Evolutionary conservation across 2,888 invertebrate species (phyloP).

Genomic region (Pyrgus malvae): DNA sequence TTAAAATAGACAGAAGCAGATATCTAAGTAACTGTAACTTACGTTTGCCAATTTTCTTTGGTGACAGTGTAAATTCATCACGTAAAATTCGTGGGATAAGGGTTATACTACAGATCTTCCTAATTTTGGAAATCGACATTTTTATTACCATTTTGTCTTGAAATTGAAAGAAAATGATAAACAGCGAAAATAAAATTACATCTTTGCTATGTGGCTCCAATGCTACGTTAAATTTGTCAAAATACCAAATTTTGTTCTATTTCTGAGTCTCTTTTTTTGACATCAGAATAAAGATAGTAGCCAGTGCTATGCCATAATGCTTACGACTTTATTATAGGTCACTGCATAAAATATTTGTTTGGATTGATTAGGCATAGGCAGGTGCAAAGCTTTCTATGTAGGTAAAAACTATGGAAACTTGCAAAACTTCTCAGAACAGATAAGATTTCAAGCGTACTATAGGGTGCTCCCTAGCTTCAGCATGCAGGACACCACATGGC

Average conservation of each 20-base stretch:
- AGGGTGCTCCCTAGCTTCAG: too few species aligned
- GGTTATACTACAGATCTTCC: conserved; percentile 42
- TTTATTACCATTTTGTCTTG: conserved; percentile 48
- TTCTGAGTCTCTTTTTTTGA: not conserved
- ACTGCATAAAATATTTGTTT: too few species aligned
- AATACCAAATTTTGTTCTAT: conserved; percentile 24
- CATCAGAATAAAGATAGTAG: not conserved
- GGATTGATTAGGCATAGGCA: too few species aligned
- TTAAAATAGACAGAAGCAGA: too few species aligned
- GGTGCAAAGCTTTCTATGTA: too few species aligned
- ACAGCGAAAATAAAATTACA: conserved; percentile 57
- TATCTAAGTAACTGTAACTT: too few species aligned
- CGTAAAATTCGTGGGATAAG: conserved; percentile 43
- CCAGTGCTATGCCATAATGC: not conserved
- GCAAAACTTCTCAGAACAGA: too few species aligned
- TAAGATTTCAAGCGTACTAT: too few species aligned
- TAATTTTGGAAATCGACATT: conserved; percentile 47
- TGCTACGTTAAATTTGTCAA: conserved; percentile 10
- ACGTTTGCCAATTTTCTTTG: conserved; percentile 48
- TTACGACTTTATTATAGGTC: too few species aligned
- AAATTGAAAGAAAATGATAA: conserved; percentile 39
- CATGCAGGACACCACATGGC: too few species aligned
- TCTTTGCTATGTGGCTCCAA: conserved; percentile 39
- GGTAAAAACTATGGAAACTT: too few species aligned
- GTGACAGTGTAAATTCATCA: conserved; percentile 38